These are phyloP conservation scores for Stichopus horrens DNA, from an alignment of 53 echinoderm and acorn worm species.

Conservation along the genomic window DNA sequence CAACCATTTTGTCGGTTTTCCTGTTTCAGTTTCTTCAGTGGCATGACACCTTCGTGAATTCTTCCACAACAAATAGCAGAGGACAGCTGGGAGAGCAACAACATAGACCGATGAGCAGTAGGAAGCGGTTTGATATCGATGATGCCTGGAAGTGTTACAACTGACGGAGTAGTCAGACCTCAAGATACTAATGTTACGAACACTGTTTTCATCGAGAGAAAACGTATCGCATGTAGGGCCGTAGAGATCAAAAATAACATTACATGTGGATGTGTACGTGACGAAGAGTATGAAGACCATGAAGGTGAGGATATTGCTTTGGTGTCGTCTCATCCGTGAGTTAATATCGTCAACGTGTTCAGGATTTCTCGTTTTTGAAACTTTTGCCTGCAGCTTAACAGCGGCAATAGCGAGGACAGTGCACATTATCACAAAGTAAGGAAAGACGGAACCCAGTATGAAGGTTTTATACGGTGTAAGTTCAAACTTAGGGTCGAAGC, in stretches of 20 bases:
- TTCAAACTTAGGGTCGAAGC: background rate
- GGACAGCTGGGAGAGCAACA: conserved; percentile 49
- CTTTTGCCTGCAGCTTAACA: background rate
- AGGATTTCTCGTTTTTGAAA: background rate
- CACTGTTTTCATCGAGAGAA: conserved; percentile 46
- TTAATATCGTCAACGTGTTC: background rate
- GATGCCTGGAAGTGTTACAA: conserved; percentile 46
- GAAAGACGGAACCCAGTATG: background rate
- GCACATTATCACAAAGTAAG: background rate
- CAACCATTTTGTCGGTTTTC: conserved; percentile 4
- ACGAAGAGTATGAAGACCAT: conserved; percentile 53
- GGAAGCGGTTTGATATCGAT: conserved; percentile 48
- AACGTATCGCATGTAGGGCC: conserved; percentile 58
- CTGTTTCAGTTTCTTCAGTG: background rate
- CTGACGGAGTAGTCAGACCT: conserved; percentile 62
- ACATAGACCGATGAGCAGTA: conserved; percentile 54
- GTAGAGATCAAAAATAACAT: conserved; percentile 50
- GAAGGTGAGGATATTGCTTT: conserved; percentile 14
- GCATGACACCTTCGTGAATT: background rate
- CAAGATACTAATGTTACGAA: conserved; percentile 14
- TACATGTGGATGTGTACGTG: conserved; percentile 58
- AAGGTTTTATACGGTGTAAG: conserved; percentile 2
- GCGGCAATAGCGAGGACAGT: background rate
- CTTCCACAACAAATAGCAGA: conserved; percentile 51
- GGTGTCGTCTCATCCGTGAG: background rate